Conservation (phyloP, 2,113 vertebrate genomes). For the Dicrurus megarhynchus region DNA sequence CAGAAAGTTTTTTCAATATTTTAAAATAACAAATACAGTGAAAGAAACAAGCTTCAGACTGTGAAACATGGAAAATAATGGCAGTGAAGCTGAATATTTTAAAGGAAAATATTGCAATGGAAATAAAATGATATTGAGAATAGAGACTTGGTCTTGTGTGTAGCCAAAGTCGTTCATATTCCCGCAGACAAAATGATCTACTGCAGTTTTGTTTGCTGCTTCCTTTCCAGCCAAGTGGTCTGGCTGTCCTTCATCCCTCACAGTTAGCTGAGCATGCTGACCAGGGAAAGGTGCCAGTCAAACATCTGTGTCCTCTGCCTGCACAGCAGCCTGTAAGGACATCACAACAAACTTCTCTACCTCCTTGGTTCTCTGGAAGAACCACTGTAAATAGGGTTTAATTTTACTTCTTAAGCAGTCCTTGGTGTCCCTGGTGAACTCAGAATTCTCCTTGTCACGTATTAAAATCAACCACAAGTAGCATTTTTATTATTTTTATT, state of each 20-base stretch:
- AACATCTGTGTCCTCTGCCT: not conserved
- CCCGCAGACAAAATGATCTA: not conserved
- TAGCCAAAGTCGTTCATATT: not conserved
- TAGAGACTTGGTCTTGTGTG: not conserved
- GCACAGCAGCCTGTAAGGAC: not conserved
- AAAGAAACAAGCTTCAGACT: not conserved
- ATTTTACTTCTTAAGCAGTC: not conserved
- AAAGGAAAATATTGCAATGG: not conserved
- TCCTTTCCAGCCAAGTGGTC: not conserved
- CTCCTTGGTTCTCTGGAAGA: not conserved
- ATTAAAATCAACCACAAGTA: not conserved
- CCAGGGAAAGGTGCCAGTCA: not conserved
- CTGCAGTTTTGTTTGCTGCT: not conserved
- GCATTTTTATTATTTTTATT: not conserved
- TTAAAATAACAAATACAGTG: not conserved
- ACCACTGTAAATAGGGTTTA: accelerated
- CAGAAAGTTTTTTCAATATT: not conserved
- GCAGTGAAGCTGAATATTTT: not conserved
- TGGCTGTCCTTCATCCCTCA: not conserved
- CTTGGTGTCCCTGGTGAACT: not conserved
- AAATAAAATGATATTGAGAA: not conserved
- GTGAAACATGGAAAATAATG: not conserved
- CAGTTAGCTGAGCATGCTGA: not conserved
- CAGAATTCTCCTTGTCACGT: not conserved
- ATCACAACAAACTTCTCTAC: not conserved